Evolutionary conservation across 2,113 vertebrate species (phyloP).

Genomic region (Oreamnos americanus): DNA sequence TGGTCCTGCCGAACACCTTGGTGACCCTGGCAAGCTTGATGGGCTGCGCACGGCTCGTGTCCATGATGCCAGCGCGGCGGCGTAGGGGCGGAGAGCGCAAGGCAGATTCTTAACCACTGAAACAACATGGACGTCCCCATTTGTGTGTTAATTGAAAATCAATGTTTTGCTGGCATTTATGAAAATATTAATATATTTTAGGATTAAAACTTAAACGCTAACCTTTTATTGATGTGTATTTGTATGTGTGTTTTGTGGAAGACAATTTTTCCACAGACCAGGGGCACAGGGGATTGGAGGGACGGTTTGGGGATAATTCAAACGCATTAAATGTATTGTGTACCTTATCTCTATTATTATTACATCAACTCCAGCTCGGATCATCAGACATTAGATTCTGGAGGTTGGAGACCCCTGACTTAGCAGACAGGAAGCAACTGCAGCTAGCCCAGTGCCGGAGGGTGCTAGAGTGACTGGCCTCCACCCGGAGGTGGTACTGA

Average conservation of each 20-base stretch:
- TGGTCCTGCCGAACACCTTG: background rate
- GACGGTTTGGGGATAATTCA: background rate
- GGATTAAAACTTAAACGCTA: constrained; percentile 61
- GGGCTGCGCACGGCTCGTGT: background rate
- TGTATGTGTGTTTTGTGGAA: background rate
- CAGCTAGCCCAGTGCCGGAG: rapidly evolving
- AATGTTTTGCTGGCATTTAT: constrained; percentile 75
- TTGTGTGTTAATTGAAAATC: constrained; percentile 68
- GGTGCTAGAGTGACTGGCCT: background rate
- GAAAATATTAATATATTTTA: constrained; percentile 79
- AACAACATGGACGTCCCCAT: rapidly evolving
- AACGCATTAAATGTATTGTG: background rate
- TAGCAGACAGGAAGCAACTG: background rate
- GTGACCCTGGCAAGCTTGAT: background rate
- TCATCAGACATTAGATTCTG: background rate
- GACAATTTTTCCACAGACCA: background rate
- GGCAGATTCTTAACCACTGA: background rate
- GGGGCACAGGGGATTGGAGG: background rate
- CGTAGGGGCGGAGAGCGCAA: rapidly evolving
- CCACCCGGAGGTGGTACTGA: background rate
- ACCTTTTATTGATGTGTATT: background rate
- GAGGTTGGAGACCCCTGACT: background rate
- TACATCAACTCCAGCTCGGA: background rate
- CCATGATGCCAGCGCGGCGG: rapidly evolving
- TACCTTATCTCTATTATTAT: background rate